Percentiles rank a stretch among this genome's conserved stretches.
Evolutionary conservation across 2,888 invertebrate genomes (phyloP).

Genomic region (Ectemnius lituratus): DNA sequence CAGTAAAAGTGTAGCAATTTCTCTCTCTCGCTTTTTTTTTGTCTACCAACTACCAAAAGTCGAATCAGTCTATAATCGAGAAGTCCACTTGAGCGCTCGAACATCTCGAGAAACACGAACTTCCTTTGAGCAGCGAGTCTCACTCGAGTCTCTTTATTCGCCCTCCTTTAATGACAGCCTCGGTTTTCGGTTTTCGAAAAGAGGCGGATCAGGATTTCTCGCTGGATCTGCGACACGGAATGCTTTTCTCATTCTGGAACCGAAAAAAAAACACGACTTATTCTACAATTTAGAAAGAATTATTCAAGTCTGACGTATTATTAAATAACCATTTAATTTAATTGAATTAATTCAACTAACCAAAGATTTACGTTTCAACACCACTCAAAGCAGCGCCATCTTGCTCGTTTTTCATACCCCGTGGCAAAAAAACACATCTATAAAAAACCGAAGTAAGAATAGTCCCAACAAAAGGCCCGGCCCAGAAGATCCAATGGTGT

Average conservation of each 20-base stretch:
- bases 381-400: background rate
- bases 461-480: constrained; percentile 80
- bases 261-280: background rate
- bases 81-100: constrained; percentile 23
- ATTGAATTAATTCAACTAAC: background rate
- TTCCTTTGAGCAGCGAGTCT: constrained; percentile 10
- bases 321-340: no score
- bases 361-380: background rate
- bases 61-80: constrained; percentile 34
- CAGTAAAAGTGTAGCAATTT: no score
- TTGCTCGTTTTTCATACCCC: background rate
- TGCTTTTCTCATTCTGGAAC: background rate
- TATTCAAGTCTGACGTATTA: no score
- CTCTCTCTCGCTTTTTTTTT: no score
- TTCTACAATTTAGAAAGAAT: no score
- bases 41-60: constrained; percentile 14
- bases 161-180: background rate
- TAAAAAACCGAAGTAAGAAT: constrained; percentile 77
- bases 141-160: background rate
- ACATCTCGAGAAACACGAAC: constrained; percentile 22
- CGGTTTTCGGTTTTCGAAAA: constrained; percentile 2
- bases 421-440: constrained; percentile 60
- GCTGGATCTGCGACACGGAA: constrained; percentile 39
- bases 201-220: constrained; percentile 48
- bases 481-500: constrained; percentile 87